These are phyloP conservation scores for Steinernema carpocapsae DNA, from an alignment of 2,888 invertebrate species.

Conservation along the genomic window DNA sequence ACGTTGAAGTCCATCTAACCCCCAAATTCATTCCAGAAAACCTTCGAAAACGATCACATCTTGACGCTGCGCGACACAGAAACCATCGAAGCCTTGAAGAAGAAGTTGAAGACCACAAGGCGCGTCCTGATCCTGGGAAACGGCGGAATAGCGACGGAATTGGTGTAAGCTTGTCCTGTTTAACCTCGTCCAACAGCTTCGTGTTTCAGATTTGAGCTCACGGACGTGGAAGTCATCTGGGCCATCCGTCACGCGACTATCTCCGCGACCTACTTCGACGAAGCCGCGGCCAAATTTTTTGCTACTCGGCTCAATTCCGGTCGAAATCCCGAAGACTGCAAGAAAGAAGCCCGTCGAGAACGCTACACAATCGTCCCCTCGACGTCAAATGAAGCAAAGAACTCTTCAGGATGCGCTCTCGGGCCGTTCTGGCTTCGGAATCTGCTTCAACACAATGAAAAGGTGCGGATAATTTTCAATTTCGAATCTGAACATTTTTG, in stretches of 20 bases:
- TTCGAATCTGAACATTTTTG: conserved; percentile 32
- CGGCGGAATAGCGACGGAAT: conserved; percentile 97
- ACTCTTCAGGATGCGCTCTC: conserved; percentile 80
- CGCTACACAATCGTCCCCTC: conserved; percentile 40
- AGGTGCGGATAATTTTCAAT: conserved; percentile 26
- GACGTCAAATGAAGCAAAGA: conserved; percentile 23
- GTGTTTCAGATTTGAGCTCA: conserved; percentile 77
- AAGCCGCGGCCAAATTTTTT: conserved; percentile 92
- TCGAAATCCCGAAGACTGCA: conserved; percentile 69
- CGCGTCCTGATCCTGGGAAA: conserved; percentile 88
- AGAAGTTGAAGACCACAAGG: conserved; percentile 75
- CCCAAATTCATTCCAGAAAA: not conserved
- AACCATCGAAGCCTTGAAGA: conserved; percentile 46
- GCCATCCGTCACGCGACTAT: conserved; percentile 89
- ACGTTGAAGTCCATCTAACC: not conserved
- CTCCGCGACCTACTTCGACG: conserved; percentile 90
- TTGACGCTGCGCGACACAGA: conserved; percentile 51
- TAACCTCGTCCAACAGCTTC: not conserved
- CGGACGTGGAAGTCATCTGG: conserved; percentile 87
- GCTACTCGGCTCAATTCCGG: conserved; percentile 48
- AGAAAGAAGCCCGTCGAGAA: conserved; percentile 76
- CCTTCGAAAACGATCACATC: conserved; percentile 29
- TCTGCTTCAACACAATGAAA: conserved; percentile 16
- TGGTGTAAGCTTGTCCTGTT: conserved; percentile 73
- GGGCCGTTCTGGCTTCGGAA: conserved; percentile 86